Conservation (phyloP, 30 jellyfish, hydroid and myxozoan species). For the Pseudorhiza aurosa region DNA sequence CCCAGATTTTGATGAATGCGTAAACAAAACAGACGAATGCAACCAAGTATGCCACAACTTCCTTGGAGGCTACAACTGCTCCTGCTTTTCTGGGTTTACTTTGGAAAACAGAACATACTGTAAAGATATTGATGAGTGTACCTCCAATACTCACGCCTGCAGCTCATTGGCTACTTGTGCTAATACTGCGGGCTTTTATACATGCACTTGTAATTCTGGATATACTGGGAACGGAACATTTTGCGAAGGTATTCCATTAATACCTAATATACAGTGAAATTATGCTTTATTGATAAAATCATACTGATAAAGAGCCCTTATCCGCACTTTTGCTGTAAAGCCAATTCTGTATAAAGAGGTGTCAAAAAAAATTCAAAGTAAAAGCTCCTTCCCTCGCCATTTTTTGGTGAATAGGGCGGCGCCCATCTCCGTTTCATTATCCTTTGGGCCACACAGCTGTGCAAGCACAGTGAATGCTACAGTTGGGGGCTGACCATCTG, state of each 20-base stretch:
- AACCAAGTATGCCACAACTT: slow-evolving; percentile 18
- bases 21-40: slow-evolving; percentile 13
- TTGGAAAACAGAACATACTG: slow-evolving; percentile 7
- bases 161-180: slow-evolving; percentile 38
- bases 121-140: slow-evolving; percentile 22
- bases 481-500: too few species aligned
- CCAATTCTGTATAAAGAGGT: too few species aligned
- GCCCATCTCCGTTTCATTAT: too few species aligned
- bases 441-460: too few species aligned
- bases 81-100: slow-evolving; percentile 29
- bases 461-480: too few species aligned
- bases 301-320: too few species aligned
- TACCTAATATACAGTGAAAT: too few species aligned
- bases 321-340: too few species aligned
- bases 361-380: too few species aligned
- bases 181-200: slow-evolving; percentile 43
- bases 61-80: slow-evolving; percentile 44
- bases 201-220: slow-evolving; percentile 54
- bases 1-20: slow-evolving; percentile 38
- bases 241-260: slow-evolving; percentile 43
- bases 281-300: too few species aligned
- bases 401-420: too few species aligned
- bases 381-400: too few species aligned
- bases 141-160: slow-evolving; percentile 39
- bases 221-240: slow-evolving; percentile 56